Base-by-base conservation (phyloP, 2,888 invertebrate genomes). In the Pristionchus japonicus region DNA sequence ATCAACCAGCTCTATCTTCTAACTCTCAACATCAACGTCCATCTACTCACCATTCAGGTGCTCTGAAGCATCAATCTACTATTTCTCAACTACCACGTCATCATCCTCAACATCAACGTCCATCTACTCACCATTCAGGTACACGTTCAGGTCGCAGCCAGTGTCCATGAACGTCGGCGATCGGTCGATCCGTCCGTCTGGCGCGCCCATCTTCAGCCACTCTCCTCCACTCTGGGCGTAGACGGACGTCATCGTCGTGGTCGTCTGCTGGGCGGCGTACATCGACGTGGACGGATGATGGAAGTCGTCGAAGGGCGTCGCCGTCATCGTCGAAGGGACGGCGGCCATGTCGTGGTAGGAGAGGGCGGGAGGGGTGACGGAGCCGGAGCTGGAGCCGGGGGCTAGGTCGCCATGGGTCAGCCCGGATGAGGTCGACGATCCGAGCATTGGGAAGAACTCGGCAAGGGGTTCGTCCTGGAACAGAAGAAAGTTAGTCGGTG, bases 381-480 rank as follows among this genome's bases (percentile, higher is more conserved):
- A 31, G n/a, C n/a, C 47, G 0, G 40, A 13, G 17, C 15, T 15
- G 43, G 40, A 13, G 77, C 40, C 23, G 40, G 74, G 20, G 43
- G 77, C 40, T n/a, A 23, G 52, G 52, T 31, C 27, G 15, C 15
- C 31, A 34, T 40, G 20, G 23, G 84, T 13, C 37, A 61, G 31
- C n/a, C n/a, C 3, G n/a, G 85, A 27, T 34, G 70, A 31, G 27
- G 85, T 4, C 20, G 61, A n/a, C 23, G 85, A 85, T 43, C 37
- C 82, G 9, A 85, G 64, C 85, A 85, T 49, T 3, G 86, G 86
- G 86, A 86, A 86, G 86, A 70, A 86, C 70, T 86, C 86, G 86
- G 49, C n/a, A 0, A 86, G 70, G 1, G 86, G 70, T n/a, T 86
- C 82, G 20, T 70, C 52, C 82, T 83, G 86, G 11, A 83, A 83